phyloP scores from a whole-genome alignment of 2,113 vertebrate genomes.

The Edolisoma coerulescens region DNA sequence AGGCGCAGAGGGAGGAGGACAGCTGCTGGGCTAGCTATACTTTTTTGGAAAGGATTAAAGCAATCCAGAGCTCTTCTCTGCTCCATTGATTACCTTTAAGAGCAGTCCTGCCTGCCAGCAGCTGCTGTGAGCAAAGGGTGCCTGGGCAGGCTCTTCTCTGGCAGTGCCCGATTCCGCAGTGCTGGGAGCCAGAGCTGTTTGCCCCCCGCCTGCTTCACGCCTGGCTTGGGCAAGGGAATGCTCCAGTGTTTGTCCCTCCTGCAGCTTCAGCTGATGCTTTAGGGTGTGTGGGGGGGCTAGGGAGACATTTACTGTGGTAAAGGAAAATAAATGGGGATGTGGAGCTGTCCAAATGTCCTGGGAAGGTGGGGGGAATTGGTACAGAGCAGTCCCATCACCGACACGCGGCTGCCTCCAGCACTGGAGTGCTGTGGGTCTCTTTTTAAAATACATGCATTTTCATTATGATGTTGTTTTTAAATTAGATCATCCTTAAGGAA shows the following conservation, averaged over 20 bases:
- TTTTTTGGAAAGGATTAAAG: constrained; percentile 26
- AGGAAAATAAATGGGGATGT: not conserved
- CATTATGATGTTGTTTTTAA: constrained; percentile 7
- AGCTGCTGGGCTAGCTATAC: not conserved
- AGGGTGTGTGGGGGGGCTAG: not conserved
- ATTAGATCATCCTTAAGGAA: constrained; percentile 49
- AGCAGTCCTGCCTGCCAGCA: not conserved
- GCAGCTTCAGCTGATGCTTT: constrained; percentile 26
- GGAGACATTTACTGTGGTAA: constrained; percentile 31
- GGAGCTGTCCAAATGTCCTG: not conserved
- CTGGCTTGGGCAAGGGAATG: not conserved
- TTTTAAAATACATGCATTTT: not conserved
- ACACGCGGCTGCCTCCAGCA: not conserved
- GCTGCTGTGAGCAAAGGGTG: not conserved
- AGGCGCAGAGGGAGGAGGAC: not conserved
- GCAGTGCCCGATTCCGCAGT: not conserved
- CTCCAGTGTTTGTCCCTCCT: not conserved
- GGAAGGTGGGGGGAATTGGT: not conserved
- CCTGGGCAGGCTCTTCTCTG: not conserved
- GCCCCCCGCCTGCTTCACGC: not conserved
- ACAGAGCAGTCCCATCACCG: not conserved
- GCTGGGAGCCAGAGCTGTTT: not conserved
- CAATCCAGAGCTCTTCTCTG: not conserved
- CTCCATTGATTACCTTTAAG: not conserved
- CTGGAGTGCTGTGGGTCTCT: not conserved